Percentiles rank a stretch among this genome's conserved stretches.
Evolutionary conservation across 2,888 invertebrate species (phyloP).

Genomic region (Spisula solida): DNA sequence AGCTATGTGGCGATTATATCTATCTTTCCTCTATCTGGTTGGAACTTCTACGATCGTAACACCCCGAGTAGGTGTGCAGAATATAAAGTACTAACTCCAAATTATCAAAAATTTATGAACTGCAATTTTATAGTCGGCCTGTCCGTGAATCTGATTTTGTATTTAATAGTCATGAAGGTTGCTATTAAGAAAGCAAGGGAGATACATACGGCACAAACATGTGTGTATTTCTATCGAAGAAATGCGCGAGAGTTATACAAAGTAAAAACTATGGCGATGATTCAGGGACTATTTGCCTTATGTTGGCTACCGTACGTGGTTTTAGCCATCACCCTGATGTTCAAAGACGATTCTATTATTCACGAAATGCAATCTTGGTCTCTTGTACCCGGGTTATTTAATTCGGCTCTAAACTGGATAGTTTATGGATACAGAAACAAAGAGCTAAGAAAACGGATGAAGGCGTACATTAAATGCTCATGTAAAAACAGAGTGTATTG

Average conservation of each 20-base stretch:
- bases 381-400: slow-evolving; percentile 51
- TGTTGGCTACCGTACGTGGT: slow-evolving; percentile 59
- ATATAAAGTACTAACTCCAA: slow-evolving; percentile 50
- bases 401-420: slow-evolving; percentile 60
- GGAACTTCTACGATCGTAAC: slow-evolving; percentile 59
- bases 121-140: slow-evolving; percentile 42
- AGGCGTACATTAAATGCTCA: slow-evolving; percentile 40
- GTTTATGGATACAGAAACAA: slow-evolving; percentile 64
- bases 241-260: slow-evolving; percentile 46
- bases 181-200: slow-evolving; percentile 45
- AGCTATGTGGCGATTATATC: slow-evolving; percentile 40
- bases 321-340: slow-evolving; percentile 26
- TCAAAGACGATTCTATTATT: slow-evolving; percentile 25
- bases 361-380: slow-evolving; percentile 43
- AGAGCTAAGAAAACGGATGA: slow-evolving; percentile 52
- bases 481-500: neutral
- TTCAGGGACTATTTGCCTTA: slow-evolving; percentile 60
- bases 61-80: slow-evolving; percentile 38
- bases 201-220: slow-evolving; percentile 14
- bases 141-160: slow-evolving; percentile 47
- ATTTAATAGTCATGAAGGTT: slow-evolving; percentile 50
- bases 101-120: slow-evolving; percentile 50
- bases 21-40: slow-evolving; percentile 51
- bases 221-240: slow-evolving; percentile 11
- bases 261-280: slow-evolving; percentile 61